A percentile compares a stretch with the other conserved stretches of the same genome.
phyloP scores from a whole-genome alignment of 2,113 vertebrate genomes.

The Coregonus clupeaformis region DNA sequence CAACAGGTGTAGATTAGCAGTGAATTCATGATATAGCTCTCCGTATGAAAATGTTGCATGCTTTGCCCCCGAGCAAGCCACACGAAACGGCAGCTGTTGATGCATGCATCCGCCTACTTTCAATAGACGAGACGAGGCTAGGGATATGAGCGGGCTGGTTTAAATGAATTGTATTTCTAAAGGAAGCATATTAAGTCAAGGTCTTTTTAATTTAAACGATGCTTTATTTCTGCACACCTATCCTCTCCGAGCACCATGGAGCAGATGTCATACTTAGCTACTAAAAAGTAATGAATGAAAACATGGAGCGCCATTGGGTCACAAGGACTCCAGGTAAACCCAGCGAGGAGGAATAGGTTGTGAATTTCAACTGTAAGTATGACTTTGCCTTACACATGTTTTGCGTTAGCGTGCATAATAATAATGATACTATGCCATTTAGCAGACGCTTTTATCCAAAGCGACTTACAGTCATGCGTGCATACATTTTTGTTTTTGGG shows the following conservation, averaged over 20 bases:
- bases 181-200: not conserved
- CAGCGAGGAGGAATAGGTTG: not conserved
- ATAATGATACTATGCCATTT: too few species aligned
- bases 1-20: not conserved
- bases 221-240: not conserved
- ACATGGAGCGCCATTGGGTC: not conserved
- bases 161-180: slow-evolving; percentile 1
- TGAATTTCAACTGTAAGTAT: slow-evolving; percentile 22
- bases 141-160: not conserved
- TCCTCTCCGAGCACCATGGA: not conserved
- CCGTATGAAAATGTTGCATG: slow-evolving; percentile 14
- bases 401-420: too few species aligned
- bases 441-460: too few species aligned
- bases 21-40: slow-evolving; percentile 18
- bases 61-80: slow-evolving; percentile 58
- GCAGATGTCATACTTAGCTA: not conserved
- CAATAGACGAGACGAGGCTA: not conserved
- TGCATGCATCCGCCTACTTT: slow-evolving; percentile 43
- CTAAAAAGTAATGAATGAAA: not conserved
- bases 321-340: slow-evolving; percentile 8
- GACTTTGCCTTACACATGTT: slow-evolving; percentile 11
- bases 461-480: too few species aligned
- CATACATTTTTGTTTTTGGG: too few species aligned
- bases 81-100: slow-evolving; percentile 62
- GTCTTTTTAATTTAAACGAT: not conserved